Percentiles rank a stretch among this genome's conserved stretches.
These are phyloP conservation scores for Polypedilum vanderplanki DNA, from an alignment of 1,140 invertebrate genomes.

Conservation along the genomic window DNA sequence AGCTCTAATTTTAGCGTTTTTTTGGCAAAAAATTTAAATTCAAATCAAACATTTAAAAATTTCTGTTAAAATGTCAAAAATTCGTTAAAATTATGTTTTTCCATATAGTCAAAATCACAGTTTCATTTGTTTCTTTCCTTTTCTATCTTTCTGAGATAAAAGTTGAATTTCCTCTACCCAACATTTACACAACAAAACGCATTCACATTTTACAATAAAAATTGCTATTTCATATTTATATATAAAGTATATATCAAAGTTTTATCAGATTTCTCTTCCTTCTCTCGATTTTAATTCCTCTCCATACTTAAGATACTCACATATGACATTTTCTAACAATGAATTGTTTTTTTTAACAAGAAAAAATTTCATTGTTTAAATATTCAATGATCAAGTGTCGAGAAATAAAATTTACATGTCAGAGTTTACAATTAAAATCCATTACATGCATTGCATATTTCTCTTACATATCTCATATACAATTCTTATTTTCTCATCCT, in stretches of 20 bases:
- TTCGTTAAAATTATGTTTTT: no score
- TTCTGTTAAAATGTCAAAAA: no score
- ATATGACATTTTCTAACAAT: not conserved
- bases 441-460: no score
- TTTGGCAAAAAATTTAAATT: not conserved
- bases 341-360: not conserved
- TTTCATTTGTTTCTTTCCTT: not conserved
- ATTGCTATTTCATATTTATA: conserved; percentile 3
- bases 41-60: no score
- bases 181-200: not conserved
- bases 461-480: no score
- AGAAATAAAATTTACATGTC: not conserved
- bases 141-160: not conserved
- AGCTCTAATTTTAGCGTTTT: not conserved
- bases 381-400: not conserved
- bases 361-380: no score
- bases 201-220: not conserved
- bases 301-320: not conserved
- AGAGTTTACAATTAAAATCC: not conserved
- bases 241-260: not conserved
- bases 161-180: not conserved
- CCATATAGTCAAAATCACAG: no score
- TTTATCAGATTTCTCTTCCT: conserved; percentile 14
- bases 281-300: not conserved
- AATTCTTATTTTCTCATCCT: no score